phyloP scores from a whole-genome alignment of 2,797 vertebrate genomes.

The Hybognathus amarus region DNA sequence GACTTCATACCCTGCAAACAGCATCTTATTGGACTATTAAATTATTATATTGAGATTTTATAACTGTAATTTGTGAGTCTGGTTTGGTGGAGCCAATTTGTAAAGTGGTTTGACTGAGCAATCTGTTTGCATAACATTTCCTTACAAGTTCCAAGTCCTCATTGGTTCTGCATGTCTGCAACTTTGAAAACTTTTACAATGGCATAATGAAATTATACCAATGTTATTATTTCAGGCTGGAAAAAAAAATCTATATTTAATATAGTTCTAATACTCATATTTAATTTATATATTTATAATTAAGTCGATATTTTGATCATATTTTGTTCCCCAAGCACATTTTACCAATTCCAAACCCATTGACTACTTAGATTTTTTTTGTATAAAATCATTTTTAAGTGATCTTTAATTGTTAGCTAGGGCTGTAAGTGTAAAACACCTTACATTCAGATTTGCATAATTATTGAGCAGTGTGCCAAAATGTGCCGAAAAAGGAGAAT shows the following conservation, averaged over 20 bases:
- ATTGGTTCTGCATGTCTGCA: slow-evolving; percentile 13
- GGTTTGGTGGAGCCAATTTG: slow-evolving; percentile 18
- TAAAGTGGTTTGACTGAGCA: slow-evolving; percentile 8
- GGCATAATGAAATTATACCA: background rate
- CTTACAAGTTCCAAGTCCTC: background rate
- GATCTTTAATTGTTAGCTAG: background rate
- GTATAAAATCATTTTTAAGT: background rate
- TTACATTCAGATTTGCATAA: no score
- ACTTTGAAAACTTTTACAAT: slow-evolving; percentile 9
- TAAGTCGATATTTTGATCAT: background rate
- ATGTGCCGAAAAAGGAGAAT: no score
- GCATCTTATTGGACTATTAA: slow-evolving; percentile 1
- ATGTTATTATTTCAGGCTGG: background rate
- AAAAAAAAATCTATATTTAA: background rate
- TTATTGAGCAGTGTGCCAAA: no score
- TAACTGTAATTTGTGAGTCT: slow-evolving; percentile 10
- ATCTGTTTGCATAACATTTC: slow-evolving; percentile 19
- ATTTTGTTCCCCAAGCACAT: background rate
- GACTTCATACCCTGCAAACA: background rate
- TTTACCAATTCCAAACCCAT: background rate
- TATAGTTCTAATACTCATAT: background rate
- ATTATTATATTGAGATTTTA: slow-evolving; percentile 23
- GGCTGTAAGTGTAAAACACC: background rate
- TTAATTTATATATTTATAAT: background rate
- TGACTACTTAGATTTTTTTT: background rate